phyloP scores from a whole-genome alignment of 2,797 vertebrate species.

The Nannoperca australis region DNA sequence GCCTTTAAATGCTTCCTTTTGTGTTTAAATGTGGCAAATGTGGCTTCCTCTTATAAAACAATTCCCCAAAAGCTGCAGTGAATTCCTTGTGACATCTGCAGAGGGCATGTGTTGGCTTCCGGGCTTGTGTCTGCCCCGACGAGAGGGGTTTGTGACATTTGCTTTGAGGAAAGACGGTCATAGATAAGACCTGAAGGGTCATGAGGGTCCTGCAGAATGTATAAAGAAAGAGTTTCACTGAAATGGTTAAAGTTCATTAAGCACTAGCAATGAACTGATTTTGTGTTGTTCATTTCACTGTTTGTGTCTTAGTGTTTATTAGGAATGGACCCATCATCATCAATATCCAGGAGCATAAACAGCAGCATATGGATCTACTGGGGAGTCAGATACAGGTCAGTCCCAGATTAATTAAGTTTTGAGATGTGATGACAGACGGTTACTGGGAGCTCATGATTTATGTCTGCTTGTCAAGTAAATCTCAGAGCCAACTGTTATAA shows the following conservation, averaged over 20 bases:
- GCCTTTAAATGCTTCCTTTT: not conserved
- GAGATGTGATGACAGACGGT: constrained; percentile 38
- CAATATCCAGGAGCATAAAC: constrained; percentile 24
- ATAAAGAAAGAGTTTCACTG: constrained; percentile 5
- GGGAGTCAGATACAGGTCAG: constrained; percentile 22
- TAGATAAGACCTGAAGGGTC: constrained; percentile 13
- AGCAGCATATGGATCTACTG: constrained; percentile 19
- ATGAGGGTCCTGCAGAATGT: constrained; percentile 9
- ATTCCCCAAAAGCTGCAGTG: constrained; percentile 49
- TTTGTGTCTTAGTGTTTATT: not conserved
- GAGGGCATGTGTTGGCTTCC: constrained; percentile 44
- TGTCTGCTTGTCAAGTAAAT: constrained; percentile 32
- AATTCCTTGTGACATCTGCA: constrained; percentile 55
- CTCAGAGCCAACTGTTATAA: constrained; percentile 2
- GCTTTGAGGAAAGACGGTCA: constrained; percentile 20
- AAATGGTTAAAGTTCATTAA: not conserved
- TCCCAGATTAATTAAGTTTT: constrained; percentile 37
- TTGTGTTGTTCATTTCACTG: not conserved
- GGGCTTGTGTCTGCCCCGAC: constrained; percentile 23
- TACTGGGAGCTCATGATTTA: constrained; percentile 44
- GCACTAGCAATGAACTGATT: not conserved
- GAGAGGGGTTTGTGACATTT: constrained; percentile 26
- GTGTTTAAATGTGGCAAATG: constrained; percentile 5
- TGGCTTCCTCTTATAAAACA: constrained; percentile 7
- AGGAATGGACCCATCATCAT: not conserved